Evolutionary conservation across 2,888 invertebrate species (phyloP).

Genomic region (Lepidochrysops patricia): DNA sequence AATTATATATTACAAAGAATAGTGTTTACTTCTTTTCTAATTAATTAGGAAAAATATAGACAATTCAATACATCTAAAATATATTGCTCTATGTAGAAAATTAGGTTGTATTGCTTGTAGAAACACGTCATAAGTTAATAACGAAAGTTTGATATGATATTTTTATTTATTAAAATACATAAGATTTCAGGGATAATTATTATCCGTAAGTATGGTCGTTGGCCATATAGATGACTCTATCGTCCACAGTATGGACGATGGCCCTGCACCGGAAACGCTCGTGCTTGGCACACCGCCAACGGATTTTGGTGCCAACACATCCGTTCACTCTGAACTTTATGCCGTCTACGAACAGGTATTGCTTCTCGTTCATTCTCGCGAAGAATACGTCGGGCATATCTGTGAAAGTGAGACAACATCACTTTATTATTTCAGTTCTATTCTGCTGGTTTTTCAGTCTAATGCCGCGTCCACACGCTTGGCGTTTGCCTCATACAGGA

Average conservation of each 20-base stretch:
- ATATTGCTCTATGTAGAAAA: too few species aligned
- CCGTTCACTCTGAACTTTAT: slow-evolving; percentile 36
- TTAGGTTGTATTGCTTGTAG: too few species aligned
- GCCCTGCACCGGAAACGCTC: slow-evolving; percentile 36
- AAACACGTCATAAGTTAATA: too few species aligned
- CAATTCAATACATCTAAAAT: too few species aligned
- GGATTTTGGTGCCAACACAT: slow-evolving; percentile 28
- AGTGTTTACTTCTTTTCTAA: too few species aligned
- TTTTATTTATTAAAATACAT: too few species aligned
- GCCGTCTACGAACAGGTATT: slow-evolving; percentile 31
- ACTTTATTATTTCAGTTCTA: background rate
- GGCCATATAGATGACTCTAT: slow-evolving; percentile 32
- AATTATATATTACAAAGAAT: background rate
- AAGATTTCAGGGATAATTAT: background rate
- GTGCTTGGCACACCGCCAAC: slow-evolving; percentile 43
- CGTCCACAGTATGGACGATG: slow-evolving; percentile 36
- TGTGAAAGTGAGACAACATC: slow-evolving; percentile 14
- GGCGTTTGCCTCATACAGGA: too few species aligned
- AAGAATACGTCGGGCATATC: slow-evolving; percentile 25
- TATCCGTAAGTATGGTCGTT: slow-evolving; percentile 29
- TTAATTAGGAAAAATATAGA: too few species aligned
- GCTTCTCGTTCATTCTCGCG: slow-evolving; percentile 30
- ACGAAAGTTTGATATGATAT: too few species aligned
- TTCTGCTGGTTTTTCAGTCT: too few species aligned
- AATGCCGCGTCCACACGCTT: too few species aligned